These are phyloP conservation scores for Mimas tiliae DNA, from an alignment of 2,888 invertebrate species.

Conservation along the genomic window DNA sequence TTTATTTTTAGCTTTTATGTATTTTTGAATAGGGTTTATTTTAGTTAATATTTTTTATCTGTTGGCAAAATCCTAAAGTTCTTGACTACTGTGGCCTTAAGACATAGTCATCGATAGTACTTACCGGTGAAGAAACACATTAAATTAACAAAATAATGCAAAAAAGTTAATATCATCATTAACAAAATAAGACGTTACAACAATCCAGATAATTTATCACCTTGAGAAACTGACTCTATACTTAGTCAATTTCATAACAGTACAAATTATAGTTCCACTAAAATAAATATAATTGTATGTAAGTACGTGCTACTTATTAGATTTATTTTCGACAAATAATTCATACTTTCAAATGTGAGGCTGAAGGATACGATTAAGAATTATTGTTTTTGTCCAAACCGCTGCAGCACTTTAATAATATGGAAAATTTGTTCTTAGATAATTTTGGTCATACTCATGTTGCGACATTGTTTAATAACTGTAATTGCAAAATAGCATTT, in stretches of 20 bases:
- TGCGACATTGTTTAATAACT: neutral
- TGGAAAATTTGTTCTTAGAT: neutral
- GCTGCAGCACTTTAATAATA: neutral
- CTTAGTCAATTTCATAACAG: slow-evolving; percentile 6
- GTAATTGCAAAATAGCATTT: neutral
- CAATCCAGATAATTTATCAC: neutral
- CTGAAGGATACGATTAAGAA: slow-evolving; percentile 1
- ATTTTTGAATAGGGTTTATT: too few species aligned
- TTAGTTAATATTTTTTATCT: too few species aligned
- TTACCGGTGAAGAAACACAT: too few species aligned
- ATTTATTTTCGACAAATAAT: slow-evolving; percentile 5
- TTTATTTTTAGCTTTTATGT: too few species aligned
- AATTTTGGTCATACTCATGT: neutral
- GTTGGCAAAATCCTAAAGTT: too few species aligned
- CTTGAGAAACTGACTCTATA: slow-evolving; percentile 17
- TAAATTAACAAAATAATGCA: neutral
- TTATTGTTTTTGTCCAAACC: neutral
- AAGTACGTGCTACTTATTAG: slow-evolving; percentile 18
- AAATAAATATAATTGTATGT: slow-evolving; percentile 20
- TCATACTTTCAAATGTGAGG: slow-evolving; percentile 2
- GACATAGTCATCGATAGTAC: too few species aligned
- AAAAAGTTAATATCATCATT: neutral
- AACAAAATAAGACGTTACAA: slow-evolving; percentile 2
- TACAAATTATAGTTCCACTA: neutral
- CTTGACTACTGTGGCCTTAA: too few species aligned